Conservation (phyloP, 2,888 invertebrate genomes). For the Julus scanicus region DNA sequence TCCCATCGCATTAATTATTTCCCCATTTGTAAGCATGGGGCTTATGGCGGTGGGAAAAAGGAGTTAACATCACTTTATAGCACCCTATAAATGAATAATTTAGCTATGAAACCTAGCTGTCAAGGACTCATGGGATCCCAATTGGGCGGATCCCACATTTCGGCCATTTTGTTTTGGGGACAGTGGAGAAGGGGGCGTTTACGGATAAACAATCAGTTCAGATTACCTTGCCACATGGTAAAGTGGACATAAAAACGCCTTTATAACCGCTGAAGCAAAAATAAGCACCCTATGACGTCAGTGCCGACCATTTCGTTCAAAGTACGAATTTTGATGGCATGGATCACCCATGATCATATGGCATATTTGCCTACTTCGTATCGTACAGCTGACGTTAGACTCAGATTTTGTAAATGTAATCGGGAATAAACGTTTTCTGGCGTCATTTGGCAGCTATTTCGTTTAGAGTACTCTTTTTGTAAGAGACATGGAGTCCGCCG, state of each 20-base stretch:
- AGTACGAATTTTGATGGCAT: neutral
- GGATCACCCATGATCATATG: no score
- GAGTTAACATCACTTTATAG: neutral
- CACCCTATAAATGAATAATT: slow-evolving; percentile 1
- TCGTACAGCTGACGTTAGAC: no score
- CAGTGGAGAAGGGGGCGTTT: neutral
- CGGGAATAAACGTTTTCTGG: neutral
- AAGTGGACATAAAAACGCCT: neutral
- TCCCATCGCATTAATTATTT: slow-evolving; percentile 40
- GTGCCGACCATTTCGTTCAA: neutral
- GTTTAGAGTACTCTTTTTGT: neutral
- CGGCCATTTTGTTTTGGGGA: neutral
- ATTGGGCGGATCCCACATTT: neutral
- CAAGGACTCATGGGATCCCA: slow-evolving; percentile 3
- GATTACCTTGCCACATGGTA: neutral
- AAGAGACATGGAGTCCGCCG: neutral
- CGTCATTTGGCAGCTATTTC: neutral
- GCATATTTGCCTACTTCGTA: no score
- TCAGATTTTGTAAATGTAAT: no score
- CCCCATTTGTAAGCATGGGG: neutral
- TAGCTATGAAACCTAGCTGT: slow-evolving; percentile 36
- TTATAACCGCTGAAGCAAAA: neutral
- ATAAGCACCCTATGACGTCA: neutral
- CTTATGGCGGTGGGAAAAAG: neutral
- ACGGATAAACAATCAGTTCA: neutral